These are phyloP conservation scores for Erythrocercus mccallii DNA, from an alignment of 2,113 vertebrate genomes.

Conservation along the genomic window DNA sequence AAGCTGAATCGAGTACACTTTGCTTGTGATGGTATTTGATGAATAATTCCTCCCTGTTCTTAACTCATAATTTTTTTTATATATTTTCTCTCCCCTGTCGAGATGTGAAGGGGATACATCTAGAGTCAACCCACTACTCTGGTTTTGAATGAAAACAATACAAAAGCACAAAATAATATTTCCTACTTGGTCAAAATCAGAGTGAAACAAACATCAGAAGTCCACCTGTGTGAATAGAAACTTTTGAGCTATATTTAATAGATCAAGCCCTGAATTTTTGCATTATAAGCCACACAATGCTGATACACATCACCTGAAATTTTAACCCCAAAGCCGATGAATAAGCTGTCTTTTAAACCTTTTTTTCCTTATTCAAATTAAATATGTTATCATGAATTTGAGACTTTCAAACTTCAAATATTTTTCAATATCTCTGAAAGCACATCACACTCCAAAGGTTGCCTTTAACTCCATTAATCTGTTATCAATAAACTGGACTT, in stretches of 20 bases:
- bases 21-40: neutral
- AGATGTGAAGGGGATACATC: too few species aligned
- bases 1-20: fast-evolving
- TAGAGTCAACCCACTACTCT: neutral
- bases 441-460: neutral
- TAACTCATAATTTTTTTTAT: neutral
- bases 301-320: neutral
- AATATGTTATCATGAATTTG: neutral
- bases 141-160: neutral
- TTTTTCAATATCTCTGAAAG: neutral
- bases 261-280: neutral
- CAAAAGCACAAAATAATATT: neutral
- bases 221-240: neutral
- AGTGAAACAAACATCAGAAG: neutral
- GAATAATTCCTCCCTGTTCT: neutral
- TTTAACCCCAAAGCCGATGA: neutral
- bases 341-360: neutral
- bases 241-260: neutral
- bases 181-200: neutral
- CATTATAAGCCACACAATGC: neutral
- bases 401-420: neutral
- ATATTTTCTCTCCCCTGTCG: neutral
- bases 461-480: neutral
- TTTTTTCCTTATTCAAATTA: neutral
- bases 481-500: neutral